Conservation (phyloP, 2,797 vertebrate species). For the Pelodytes ibericus region DNA sequence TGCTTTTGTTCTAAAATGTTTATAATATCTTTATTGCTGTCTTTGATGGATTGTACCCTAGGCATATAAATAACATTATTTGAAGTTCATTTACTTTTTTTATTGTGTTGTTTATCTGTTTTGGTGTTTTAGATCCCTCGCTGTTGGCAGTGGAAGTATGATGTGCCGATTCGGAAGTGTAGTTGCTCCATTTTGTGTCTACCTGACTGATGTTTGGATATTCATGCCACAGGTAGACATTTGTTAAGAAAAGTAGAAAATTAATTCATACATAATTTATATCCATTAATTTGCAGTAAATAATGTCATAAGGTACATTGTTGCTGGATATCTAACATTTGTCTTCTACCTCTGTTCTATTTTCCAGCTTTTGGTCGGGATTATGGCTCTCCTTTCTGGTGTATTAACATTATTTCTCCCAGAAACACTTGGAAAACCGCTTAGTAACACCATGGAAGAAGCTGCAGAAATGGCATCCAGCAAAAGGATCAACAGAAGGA, state of each 20-base stretch:
- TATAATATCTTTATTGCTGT: too few relatives aligned
- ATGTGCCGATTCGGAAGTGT: slow-evolving; percentile 88
- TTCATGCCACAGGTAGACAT: slow-evolving; percentile 83
- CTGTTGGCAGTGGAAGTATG: slow-evolving; percentile 90
- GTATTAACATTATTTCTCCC: slow-evolving; percentile 83
- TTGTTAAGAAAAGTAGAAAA: too few relatives aligned
- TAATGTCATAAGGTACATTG: too few relatives aligned
- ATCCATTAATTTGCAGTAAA: too few relatives aligned
- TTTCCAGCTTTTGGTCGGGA: slow-evolving; percentile 77
- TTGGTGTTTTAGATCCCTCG: slow-evolving; percentile 77
- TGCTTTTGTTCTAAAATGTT: too few relatives aligned
- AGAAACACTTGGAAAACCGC: slow-evolving; percentile 85
- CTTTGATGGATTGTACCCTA: too few relatives aligned
- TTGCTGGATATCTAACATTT: too few relatives aligned
- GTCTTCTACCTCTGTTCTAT: not conserved
- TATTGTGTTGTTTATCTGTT: slow-evolving; percentile 4
- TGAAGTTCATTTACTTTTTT: not conserved
- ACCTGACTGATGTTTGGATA: slow-evolving; percentile 83
- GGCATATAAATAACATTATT: too few relatives aligned
- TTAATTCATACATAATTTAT: too few relatives aligned
- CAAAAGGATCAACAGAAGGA: slow-evolving; percentile 49
- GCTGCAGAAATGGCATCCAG: slow-evolving; percentile 73
- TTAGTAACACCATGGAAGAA: slow-evolving; percentile 84
- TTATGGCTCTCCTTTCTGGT: slow-evolving; percentile 84
- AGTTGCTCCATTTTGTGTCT: slow-evolving; percentile 85